Conservation (phyloP, 37 sponge, comb jelly and placozoan genomes). For the Amphimedon queenslandica region DNA sequence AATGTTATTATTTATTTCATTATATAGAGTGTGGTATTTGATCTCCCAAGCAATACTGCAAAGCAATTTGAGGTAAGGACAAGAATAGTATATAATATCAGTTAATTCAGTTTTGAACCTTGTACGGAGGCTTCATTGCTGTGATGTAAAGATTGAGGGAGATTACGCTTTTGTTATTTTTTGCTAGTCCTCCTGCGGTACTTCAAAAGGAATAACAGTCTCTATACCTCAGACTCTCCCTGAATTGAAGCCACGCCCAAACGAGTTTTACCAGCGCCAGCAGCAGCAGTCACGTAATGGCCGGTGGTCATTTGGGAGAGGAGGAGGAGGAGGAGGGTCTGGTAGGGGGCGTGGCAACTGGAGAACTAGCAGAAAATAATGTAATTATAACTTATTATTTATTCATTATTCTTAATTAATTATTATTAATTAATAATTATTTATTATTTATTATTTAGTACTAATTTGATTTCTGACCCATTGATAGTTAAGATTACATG, state of each 20-base stretch:
- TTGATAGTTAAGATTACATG: no score
- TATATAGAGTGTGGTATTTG: conserved; percentile 68
- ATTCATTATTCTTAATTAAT: no score
- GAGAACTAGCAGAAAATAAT: no score
- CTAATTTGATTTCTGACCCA: no score
- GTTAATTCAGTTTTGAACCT: no score
- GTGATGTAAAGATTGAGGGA: not conserved
- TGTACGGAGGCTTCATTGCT: not conserved
- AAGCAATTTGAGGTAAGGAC: conserved; percentile 35
- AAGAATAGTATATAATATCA: no score
- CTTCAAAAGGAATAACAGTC: conserved; percentile 25
- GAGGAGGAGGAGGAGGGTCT: not conserved
- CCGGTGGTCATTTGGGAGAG: not conserved
- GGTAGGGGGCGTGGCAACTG: conserved; percentile 2
- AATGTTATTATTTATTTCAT: not conserved
- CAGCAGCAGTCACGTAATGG: not conserved
- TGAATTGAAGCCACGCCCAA: conserved; percentile 52
- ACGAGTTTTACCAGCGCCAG: conserved; percentile 23
- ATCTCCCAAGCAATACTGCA: conserved; percentile 42
- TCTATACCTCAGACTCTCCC: conserved; percentile 28
- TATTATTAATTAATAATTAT: no score
- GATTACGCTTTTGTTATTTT: no score
- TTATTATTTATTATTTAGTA: no score
- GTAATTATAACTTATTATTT: no score
- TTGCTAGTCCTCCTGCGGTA: not conserved